A percentile compares a stretch with the other conserved stretches of the same genome.
Evolutionary conservation across 2,113 vertebrate species (phyloP).

Genomic region (Tympanuchus pallidicinctus): DNA sequence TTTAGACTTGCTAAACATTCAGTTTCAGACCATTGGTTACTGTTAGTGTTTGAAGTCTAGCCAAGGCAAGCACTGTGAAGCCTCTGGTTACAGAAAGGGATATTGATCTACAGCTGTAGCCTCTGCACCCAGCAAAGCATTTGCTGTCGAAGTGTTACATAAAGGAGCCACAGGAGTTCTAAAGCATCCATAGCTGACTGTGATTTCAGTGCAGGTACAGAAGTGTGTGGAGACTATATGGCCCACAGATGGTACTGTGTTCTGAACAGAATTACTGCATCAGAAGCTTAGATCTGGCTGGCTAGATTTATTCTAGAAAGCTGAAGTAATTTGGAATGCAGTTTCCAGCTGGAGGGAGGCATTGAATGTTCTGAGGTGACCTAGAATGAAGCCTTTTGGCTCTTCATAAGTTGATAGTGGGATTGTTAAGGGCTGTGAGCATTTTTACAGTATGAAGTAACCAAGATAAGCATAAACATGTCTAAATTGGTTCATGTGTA

Average conservation of each 20-base stretch:
- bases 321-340: background rate
- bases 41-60: conserved; percentile 1
- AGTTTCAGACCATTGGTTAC: background rate
- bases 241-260: background rate
- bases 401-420: background rate
- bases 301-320: conserved; percentile 19
- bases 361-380: background rate
- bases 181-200: background rate
- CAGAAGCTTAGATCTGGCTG: background rate
- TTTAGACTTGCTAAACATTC: background rate
- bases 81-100: background rate
- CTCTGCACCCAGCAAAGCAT: background rate
- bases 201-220: background rate
- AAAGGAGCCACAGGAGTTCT: background rate
- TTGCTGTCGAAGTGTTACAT: background rate
- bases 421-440: background rate
- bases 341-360: background rate
- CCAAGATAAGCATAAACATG: background rate
- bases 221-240: background rate
- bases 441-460: background rate
- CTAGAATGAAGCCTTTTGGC: background rate
- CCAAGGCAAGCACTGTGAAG: background rate
- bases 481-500: conserved; percentile 1
- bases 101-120: conserved; percentile 8
- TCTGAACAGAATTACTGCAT: background rate